Evolutionary conservation across 37 sponge, comb jelly and placozoan species (phyloP), one percentile per base, ranked within the genome.

Genomic region (Dysidea cf. avara): DNA sequence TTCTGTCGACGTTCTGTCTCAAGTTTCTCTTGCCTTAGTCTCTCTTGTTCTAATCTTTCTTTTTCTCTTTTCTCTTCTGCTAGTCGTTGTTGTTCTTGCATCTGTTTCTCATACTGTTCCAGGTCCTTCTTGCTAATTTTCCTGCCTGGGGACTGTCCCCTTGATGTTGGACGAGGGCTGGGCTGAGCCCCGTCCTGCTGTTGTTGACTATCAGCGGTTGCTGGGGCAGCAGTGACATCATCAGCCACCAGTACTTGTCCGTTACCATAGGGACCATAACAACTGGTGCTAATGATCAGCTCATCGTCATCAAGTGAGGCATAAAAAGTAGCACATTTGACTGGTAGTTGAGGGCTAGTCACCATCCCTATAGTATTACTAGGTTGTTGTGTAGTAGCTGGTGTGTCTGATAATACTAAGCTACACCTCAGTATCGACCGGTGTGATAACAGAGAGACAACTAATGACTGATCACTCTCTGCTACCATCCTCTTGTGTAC

Each of bases 221-320:
- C 51, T 52, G 52, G n/a, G n/a, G n/a, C n/a, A n/a, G n/a, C n/a
- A n/a, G n/a, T n/a, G n/a, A n/a, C n/a, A n/a, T n/a, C n/a, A n/a
- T n/a, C n/a, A n/a, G n/a, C n/a, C n/a, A n/a, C n/a, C n/a, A 50
- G n/a, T n/a, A n/a, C n/a, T n/a, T 57, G 47, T 29, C 88, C 83
- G 59, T 89, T 78, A 7, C 76, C 90, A 4, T 61, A 47, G 38
- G 86, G 81, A 22, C 90, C 90, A 89, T 64, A 89, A 43, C 71
- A 76, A 43, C 86, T 89, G 48, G 64, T 21, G 39, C 74, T 66
- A 0, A 89, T 2, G 12, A 24, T 35, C 5, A 89, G 31, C 26
- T 67, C n/a, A n/a, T n/a, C 32, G 17, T 84, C 64, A 18, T 62
- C 69, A 34, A 83, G 56, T 0, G 53, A 47, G 28, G 86, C 90